These are phyloP conservation scores for Zelleria hepariella DNA, from an alignment of 2,888 invertebrate species.

Conservation along the genomic window DNA sequence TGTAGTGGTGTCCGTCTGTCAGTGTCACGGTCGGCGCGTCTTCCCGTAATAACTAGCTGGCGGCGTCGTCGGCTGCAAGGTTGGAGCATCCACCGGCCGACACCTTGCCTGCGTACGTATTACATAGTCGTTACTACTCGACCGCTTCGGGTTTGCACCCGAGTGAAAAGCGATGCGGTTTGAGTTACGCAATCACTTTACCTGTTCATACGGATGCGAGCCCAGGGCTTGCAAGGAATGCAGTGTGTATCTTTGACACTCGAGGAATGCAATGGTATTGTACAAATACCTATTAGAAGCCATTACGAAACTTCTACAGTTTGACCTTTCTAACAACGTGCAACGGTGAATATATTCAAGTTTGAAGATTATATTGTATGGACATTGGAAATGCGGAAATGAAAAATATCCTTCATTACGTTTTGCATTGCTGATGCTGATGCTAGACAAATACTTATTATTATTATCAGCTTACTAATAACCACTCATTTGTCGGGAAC, in stretches of 20 bases:
- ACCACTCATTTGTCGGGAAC: neutral
- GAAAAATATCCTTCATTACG: neutral
- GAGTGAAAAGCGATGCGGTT: neutral
- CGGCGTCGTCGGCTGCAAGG: slow-evolving; percentile 32
- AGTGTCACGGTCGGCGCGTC: slow-evolving; percentile 58
- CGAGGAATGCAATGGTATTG: neutral
- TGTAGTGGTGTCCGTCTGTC: slow-evolving; percentile 16
- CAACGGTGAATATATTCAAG: neutral
- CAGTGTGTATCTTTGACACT: neutral
- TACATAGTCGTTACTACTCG: neutral
- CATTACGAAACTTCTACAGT: neutral
- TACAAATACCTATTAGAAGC: neutral
- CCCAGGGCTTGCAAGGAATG: neutral
- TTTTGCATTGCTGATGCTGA: neutral
- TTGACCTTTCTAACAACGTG: neutral
- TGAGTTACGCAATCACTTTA: neutral
- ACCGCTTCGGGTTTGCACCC: neutral
- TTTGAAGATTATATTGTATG: too few relatives aligned
- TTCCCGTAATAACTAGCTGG: slow-evolving; percentile 40
- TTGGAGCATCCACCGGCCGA: slow-evolving; percentile 25
- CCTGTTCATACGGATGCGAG: neutral
- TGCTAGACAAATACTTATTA: neutral
- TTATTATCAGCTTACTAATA: neutral
- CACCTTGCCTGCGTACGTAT: neutral
- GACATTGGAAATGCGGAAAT: too few relatives aligned